Base-by-base conservation (phyloP, 2,888 invertebrate species). In the Andrena camellia region DNA sequence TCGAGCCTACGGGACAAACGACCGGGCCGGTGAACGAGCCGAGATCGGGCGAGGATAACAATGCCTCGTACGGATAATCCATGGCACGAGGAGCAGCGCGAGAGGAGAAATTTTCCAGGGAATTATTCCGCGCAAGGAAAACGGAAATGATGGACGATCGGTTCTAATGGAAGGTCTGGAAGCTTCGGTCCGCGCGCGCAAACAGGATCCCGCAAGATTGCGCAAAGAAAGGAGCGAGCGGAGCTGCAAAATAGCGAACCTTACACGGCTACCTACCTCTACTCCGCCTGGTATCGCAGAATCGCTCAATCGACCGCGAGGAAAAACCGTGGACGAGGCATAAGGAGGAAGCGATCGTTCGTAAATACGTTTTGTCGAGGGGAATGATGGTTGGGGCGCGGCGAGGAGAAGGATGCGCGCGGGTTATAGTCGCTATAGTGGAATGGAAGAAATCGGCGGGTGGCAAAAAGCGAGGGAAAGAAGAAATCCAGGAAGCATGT, bases 401-500 rank as follows among this genome's bases (percentile, higher is more conserved):
- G 6, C 10, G n/a, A 13, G 20, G 31, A 31, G 68, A n/a, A 31
- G 33, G 13, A 52, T 26, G 23, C 20, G 23, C 20, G 57, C 6
- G 26, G 26, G 33, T 26, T 26, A 6, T 42, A 8, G 52, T 42
- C 17, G 26, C 0, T 29, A n/a, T 20, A 20, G 52, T 52, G 52
- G 52, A 23, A 23, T 26, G 57, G 60, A 72, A 62, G 73, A 70
- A 66, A 50, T 1, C n/a, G n/a, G 17, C 33, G 66, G 33, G 59
- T 52, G 62, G 75, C 63, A 84, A 70, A 69, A 87, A 85, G 69
- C 68, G 20, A n/a, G 74, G 60, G 74, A 73, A 78, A 74, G 78
- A 86, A 88, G 84, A 83, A 88, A 89, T 89, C 87, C 87, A 89
- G 90, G 90, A 90, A 90, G 88, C 42, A 0, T 17, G 13, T 81